These are phyloP conservation scores for Bombus confusus DNA, from an alignment of 1,140 invertebrate species.

Conservation along the genomic window DNA sequence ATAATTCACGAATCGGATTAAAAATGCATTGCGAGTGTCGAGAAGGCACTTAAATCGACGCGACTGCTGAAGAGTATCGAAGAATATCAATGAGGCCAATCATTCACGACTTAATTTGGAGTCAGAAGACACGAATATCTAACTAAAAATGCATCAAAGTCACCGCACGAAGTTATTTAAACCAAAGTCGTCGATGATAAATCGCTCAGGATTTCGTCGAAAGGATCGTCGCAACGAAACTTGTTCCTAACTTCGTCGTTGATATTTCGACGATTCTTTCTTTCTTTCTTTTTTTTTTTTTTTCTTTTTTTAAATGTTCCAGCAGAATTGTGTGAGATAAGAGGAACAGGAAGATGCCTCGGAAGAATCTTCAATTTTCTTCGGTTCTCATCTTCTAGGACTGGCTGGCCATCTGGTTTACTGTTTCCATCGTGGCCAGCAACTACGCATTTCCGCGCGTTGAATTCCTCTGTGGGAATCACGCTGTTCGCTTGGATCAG, in stretches of 20 bases:
- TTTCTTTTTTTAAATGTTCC: background rate
- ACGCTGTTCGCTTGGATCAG: constrained; percentile 16
- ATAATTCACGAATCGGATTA: constrained; percentile 5
- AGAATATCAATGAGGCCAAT: background rate
- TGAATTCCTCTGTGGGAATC: constrained; percentile 61
- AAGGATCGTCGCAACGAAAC: background rate
- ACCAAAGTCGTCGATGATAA: background rate
- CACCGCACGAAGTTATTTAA: background rate
- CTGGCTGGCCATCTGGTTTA: constrained; percentile 53
- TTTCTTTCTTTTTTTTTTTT: too few relatives aligned
- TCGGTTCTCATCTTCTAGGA: constrained; percentile 46
- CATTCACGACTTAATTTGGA: constrained; percentile 11
- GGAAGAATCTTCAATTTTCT: constrained; percentile 56
- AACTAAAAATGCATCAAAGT: constrained; percentile 24
- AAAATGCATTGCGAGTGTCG: constrained; percentile 2
- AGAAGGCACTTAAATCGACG: background rate
- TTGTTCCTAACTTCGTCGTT: background rate
- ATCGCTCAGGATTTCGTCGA: background rate
- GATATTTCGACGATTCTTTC: background rate
- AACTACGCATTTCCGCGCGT: constrained; percentile 65
- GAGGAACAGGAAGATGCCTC: constrained; percentile 41
- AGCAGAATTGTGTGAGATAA: constrained; percentile 12
- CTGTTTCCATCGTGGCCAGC: constrained; percentile 64
- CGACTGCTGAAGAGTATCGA: background rate
- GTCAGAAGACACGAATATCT: too few relatives aligned